Percentiles rank a stretch among this genome's conserved stretches.
Evolutionary conservation across 2,888 invertebrate genomes (phyloP).

Genomic region (Plusia festucae): DNA sequence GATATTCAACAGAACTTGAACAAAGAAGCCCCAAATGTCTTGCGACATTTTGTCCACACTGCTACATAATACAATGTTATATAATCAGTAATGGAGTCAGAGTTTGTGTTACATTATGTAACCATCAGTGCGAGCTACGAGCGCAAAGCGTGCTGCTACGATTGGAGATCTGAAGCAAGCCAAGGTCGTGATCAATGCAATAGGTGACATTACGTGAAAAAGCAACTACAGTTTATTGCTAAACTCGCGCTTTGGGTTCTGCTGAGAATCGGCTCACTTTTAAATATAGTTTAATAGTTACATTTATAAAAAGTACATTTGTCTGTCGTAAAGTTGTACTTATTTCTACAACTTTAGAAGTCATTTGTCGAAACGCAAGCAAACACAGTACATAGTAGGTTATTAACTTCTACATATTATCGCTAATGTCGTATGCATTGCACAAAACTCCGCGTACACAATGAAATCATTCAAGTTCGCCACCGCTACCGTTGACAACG

Average conservation of each 20-base stretch:
- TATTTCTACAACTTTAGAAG: neutral
- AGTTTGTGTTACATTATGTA: conserved; percentile 77
- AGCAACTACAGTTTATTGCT: conserved; percentile 38
- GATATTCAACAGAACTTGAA: conserved; percentile 50
- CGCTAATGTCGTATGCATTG: conserved; percentile 62
- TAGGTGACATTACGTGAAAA: conserved; percentile 53
- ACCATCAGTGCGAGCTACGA: conserved; percentile 69
- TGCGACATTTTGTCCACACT: conserved; percentile 74
- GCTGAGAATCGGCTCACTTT: conserved; percentile 7
- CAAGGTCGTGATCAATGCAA: conserved; percentile 60
- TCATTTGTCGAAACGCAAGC: neutral
- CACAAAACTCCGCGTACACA: conserved; percentile 48
- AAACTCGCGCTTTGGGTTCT: conserved; percentile 27
- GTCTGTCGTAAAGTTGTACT: neutral
- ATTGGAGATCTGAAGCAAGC: conserved; percentile 55
- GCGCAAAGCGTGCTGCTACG: conserved; percentile 59
- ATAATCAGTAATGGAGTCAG: conserved; percentile 75
- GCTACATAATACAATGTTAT: conserved; percentile 75
- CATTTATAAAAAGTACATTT: too few relatives aligned
- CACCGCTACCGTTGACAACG: conserved; percentile 59
- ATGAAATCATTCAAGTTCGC: conserved; percentile 73
- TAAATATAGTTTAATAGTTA: neutral
- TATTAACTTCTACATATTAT: conserved; percentile 13
- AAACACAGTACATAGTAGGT: neutral
- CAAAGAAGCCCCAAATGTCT: conserved; percentile 69